A percentile compares a stretch with the other conserved stretches of the same genome.
Conservation (phyloP, 1,140 invertebrate species). For the Achatina immaculata region DNA sequence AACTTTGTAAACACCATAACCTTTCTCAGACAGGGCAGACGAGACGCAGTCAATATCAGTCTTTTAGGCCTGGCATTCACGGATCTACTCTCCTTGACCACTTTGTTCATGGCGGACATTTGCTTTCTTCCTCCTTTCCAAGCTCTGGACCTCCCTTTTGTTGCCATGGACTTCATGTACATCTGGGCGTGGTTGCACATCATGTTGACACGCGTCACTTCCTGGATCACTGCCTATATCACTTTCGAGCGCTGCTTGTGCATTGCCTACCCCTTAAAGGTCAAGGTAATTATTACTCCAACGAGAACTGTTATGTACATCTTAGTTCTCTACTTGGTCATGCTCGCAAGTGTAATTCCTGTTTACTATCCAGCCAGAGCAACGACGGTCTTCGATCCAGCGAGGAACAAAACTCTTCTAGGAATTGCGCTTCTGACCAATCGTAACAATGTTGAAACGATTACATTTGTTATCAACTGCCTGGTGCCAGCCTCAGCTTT, state of each 20-base stretch:
- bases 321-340: not conserved
- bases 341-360: not conserved
- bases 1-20: not conserved
- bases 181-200: not conserved
- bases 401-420: too few species aligned
- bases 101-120: not conserved
- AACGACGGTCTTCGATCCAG: too few species aligned
- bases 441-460: conserved; percentile 23
- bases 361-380: not conserved
- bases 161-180: not conserved
- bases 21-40: not conserved
- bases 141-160: not conserved
- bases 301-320: not conserved
- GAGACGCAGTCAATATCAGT: conserved; percentile 25
- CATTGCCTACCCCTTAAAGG: conserved; percentile 3
- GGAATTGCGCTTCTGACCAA: not conserved
- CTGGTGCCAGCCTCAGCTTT: conserved; percentile 1
- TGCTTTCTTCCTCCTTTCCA: not conserved
- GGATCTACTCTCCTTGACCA: not conserved
- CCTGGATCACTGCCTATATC: not conserved
- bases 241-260: conserved; percentile 19
- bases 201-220: not conserved
- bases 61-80: not conserved
- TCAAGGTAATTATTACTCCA: not conserved
- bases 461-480: not conserved